Evolutionary conservation across 2,113 vertebrate species (phyloP), one percentile per base, ranked within the genome.

Genomic region (Gadus macrocephalus): DNA sequence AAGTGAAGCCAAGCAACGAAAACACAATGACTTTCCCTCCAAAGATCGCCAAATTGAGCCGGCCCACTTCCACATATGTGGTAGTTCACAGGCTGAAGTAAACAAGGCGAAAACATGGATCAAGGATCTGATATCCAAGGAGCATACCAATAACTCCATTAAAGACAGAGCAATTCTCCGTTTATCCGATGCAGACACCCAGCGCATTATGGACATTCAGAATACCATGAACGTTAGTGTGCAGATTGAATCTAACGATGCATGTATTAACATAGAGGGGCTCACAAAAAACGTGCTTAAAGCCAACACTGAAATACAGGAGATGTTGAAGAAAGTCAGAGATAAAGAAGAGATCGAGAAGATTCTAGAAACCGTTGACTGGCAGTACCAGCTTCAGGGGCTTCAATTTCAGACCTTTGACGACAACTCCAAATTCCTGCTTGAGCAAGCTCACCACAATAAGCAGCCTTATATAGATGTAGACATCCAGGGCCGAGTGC

Each of bases 51-150:
- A 92, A 75, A 73, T 73, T 25, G 78, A 91, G 49, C 49, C 84
- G 14, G 79, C 83, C 3, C 79, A 68, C 53, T 95, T 98, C 85
- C 91, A 94, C 9, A 90, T 96, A 55, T 98, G 95, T 71, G 94
- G 95, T 2, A 71, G 83, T 62, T 89, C 81, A 31, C 62, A 53
- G 62, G 12, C 42, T 16, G 20, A 19, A 0, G 86, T 96, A 25
- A 65, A 91, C 14, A 0, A 0, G 0, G 60, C 94, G 1, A 87
- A 91, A 69, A 38, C 69, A 16, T 92, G 87, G 89, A 68, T 97
- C 62, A 71, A 71, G 4, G 1, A 89, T 0, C 63, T 91, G 15
- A 90, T 96, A 74, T 64, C 70, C 62, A 76, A 88, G 2, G 92
- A 95, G 15, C 89, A 89, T 9, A 0, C 0, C 38, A 78, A 55